Base-by-base conservation (phyloP, 2,797 vertebrate species). In the Fistularia commersonii region DNA sequence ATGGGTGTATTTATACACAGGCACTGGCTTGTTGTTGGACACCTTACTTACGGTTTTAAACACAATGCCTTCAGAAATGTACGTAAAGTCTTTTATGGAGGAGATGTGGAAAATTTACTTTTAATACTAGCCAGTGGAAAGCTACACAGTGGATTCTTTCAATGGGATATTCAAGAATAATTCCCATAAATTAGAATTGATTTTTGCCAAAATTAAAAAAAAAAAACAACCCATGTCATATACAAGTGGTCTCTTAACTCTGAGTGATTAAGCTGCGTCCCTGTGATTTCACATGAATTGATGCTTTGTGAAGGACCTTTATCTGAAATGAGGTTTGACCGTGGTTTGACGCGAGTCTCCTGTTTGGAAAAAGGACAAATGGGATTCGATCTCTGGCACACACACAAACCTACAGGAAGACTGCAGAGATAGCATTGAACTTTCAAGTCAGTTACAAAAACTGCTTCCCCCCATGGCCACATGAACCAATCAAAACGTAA, bases 301-400 rank as follows among this genome's bases (percentile, higher is more conserved):
- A 51, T 10, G 11, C 14, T 23, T 41, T 14, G 8, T 41, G 32
- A 4, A 5, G 11, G 31, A 50, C 6, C 5, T 37, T 36, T 2
- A 40, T 12, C 6, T 4, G 6, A 48, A 45, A 45, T 6, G 8
- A 53, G 36, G 63, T 63, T 82, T 80, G 80, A 82, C 76, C 80
- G 66, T 72, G 76, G 80, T 77, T 76, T 72, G 64, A 68, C 54
- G 37, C 32, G 42, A 57, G 7, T 31, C 33, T 34, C 37, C 11
- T 48, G 54, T 61, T 51, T 23, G 23, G 23, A 7, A 49, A 46
- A 62, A 51, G 55, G 49, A 63, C 33, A 74, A 33, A 32, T 23
- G 48, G 34, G 51, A 51, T 57, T 50, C 51, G 53, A 23, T 50
- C 39, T 46, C 50, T 42, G 54, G 52, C 51, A 72, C 32, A 67